phyloP scores from a whole-genome alignment of 1,140 invertebrate species.

The Pseudomyrmex gracilis region DNA sequence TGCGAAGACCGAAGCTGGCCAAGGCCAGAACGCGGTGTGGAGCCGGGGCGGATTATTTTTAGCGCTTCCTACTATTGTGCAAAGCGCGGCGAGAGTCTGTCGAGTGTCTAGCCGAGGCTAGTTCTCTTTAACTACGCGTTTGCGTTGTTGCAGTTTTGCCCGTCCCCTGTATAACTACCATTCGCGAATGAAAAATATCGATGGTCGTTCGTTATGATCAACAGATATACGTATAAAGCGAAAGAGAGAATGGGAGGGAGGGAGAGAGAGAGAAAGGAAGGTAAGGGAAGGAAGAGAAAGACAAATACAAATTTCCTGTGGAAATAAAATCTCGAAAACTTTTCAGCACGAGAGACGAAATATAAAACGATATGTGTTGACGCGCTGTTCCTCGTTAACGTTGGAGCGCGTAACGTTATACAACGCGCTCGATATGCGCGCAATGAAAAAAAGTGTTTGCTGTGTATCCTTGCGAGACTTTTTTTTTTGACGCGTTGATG shows the following conservation, averaged over 20 bases:
- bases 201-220: constrained; percentile 19
- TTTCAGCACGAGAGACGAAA: not conserved
- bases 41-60: constrained; percentile 76
- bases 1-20: constrained; percentile 74
- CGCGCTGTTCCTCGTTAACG: not conserved
- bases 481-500: not conserved
- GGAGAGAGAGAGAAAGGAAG: too few relatives aligned
- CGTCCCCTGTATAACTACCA: constrained; percentile 5
- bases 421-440: not conserved
- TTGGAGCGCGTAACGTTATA: not conserved
- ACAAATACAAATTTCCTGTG: not conserved
- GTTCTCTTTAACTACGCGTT: constrained; percentile 62
- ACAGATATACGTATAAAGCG: not conserved
- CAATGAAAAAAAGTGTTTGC: not conserved
- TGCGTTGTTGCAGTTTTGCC: not conserved
- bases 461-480: not conserved
- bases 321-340: not conserved
- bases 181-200: constrained; percentile 7
- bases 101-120: constrained; percentile 73
- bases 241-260: too few relatives aligned
- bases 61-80: constrained; percentile 80
- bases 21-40: constrained; percentile 75
- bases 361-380: not conserved
- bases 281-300: too few relatives aligned
- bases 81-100: constrained; percentile 75